Evolutionary conservation across 2,888 invertebrate species (phyloP).

Genomic region (Embidobia sp.): DNA sequence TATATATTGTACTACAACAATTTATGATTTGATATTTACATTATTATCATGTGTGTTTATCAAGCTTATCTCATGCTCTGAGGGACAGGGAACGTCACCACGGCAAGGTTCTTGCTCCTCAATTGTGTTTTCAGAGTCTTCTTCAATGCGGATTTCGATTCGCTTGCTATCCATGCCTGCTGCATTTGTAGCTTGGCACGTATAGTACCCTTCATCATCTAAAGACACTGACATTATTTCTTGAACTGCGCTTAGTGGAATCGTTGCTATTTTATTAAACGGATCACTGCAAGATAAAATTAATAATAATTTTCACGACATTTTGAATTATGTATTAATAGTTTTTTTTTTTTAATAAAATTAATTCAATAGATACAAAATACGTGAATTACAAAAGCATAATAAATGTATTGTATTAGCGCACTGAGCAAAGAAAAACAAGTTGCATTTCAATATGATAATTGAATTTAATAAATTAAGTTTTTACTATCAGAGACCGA

Average conservation of each 20-base stretch:
- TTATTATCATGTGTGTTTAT: constrained; percentile 25
- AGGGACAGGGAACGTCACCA: constrained; percentile 70
- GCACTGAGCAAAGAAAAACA: no score
- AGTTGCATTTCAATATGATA: no score
- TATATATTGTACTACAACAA: no score
- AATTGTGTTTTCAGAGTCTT: constrained; percentile 78
- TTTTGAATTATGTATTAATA: no score
- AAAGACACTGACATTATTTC: constrained; percentile 84
- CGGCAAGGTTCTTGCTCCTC: constrained; percentile 70
- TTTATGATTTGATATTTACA: constrained; percentile 7
- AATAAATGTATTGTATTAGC: no score
- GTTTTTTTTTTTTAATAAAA: no score
- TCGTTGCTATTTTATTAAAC: constrained; percentile 65
- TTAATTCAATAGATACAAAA: no score
- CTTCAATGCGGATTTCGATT: constrained; percentile 84
- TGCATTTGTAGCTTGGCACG: constrained; percentile 86
- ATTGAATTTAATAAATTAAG: no score
- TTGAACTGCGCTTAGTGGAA: constrained; percentile 80
- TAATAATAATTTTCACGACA: no score
- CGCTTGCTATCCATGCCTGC: constrained; percentile 86
- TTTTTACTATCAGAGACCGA: no score
- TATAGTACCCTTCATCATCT: constrained; percentile 87
- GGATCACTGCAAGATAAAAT: constrained; percentile 55
- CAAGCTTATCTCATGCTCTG: constrained; percentile 23
- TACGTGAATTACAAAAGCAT: no score